Base-by-base conservation (phyloP, 1,140 invertebrate species). In the Asbolus verrucosus region DNA sequence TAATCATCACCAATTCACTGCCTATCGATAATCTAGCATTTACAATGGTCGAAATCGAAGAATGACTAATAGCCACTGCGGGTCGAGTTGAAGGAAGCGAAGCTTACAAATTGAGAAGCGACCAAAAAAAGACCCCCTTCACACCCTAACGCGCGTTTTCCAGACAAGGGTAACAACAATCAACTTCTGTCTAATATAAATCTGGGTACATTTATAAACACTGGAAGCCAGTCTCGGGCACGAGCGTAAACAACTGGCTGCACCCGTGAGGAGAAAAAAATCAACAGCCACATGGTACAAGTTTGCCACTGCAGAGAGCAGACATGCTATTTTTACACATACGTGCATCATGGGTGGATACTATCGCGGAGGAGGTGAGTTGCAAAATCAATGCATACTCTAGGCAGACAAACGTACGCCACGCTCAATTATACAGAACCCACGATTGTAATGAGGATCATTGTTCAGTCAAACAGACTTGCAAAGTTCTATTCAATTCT, bases 281-380 rank as follows among this genome's bases (percentile, higher is more conserved):
- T 24, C 11, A 4, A 43, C 33, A 16, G 21, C 19, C 46, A 54
- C 46, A 54, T 54, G 46, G 19, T 54, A 13, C 19, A 31, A 24
- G 21, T 54, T 54, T 54, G 46, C 46, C 46, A 54, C 46, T 54
- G 46, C 46, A 27, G 46, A 54, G 46, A 43, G 33, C 33, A 36
- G 33, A 36, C 13, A 43, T 14, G 46, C 46, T 54, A 54, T 54
- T 54, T 27, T 54, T 36, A 36, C 33, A 36, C 33, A 36, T n/a
- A 36, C 33, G 33, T 36, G 33, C 33, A 36, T 11, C 33, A 36
- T 36, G 33, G 33, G 33, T 36, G 33, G 33, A 36, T 36, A 11
- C 2, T n/a, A 36, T 36, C 33, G 33, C 33, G 33, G 33, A 36
- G 33, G 33, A 36, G 33, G 33, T 36, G 11, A n/a, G 33, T 36